Base-by-base conservation (phyloP, 2,113 vertebrate species). In the Elgaria multicarinata region DNA sequence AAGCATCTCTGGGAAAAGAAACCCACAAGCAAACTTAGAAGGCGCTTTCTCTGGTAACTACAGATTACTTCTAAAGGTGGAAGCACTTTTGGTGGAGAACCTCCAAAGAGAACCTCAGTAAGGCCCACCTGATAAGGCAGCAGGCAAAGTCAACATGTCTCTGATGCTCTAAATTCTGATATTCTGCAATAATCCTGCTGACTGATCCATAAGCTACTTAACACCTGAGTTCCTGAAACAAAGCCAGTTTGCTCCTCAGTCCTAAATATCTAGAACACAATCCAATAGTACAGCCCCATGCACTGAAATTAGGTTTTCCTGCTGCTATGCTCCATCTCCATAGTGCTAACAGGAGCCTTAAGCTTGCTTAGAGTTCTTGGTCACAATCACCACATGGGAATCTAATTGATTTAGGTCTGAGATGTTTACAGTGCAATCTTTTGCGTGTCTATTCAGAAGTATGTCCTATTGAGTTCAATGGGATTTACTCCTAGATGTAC, bases 121-220 rank as follows among this genome's bases (percentile, higher is more conserved):
- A 28, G 46, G 28, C 9, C 31, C 31, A 33, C 13, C 50, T 28
- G 46, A 53, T 28, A n/a, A 71, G 18, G 18, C 31, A 67, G 10
- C 18, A 72, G 67, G 67, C 77, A 90, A 53, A 87, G 55, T 90
- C 80, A 72, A 76, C 64, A 3, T 80, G 22, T 87, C 83, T 86
- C 87, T 69, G 55, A 3, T 3, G 33, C 77, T 69, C 74, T 79
- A 33, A 13, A 50, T 78, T 39, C 78, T 90, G 1, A 66, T 39
- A 6, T 33, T 75, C 0, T 83, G 71, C 64, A 42, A 72, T 31
- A 50, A 66, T 26, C 33, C 26, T 53, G 33, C 33, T 76, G 55
- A 14, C 22, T 26, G 50, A 39, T 26, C 71, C 80, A 75, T 16
- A 66, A 62, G 10, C 24, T 42, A 42, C 62, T 62, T 62, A 86